These are phyloP conservation scores for Phyllotis vaccarum DNA, from an alignment of 2,797 vertebrate species.

Conservation along the genomic window DNA sequence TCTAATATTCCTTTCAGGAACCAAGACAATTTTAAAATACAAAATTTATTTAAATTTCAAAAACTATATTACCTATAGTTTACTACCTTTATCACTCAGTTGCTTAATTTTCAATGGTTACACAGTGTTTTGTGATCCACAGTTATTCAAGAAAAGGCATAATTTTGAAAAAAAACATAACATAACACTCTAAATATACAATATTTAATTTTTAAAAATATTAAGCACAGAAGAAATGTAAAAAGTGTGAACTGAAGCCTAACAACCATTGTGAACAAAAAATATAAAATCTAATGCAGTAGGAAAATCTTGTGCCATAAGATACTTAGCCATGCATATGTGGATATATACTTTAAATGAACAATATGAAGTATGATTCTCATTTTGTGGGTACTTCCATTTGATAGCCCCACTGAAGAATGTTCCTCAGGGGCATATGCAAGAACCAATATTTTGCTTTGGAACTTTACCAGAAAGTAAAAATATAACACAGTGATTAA, in stretches of 20 bases:
- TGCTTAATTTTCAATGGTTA: background rate
- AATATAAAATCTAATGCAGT: background rate
- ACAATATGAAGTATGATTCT: background rate
- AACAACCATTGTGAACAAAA: background rate
- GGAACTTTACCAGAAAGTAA: background rate
- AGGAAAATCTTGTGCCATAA: no score
- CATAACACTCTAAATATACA: background rate
- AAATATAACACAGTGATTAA: background rate
- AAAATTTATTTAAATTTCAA: background rate
- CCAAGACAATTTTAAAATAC: background rate
- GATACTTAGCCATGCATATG: background rate
- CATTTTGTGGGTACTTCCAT: background rate
- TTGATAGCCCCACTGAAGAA: background rate
- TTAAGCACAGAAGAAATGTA: background rate
- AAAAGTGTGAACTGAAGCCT: background rate
- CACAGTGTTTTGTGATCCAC: background rate
- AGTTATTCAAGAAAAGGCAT: rapidly evolving
- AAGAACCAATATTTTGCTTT: background rate
- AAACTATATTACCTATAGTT: background rate
- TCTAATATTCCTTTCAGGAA: background rate
- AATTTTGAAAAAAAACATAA: no score
- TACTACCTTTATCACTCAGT: background rate
- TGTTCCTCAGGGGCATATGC: background rate
- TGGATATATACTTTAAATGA: background rate
- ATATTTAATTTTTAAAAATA: background rate